Conservation (phyloP, 2,797 vertebrate genomes). For the Chrysocyon brachyurus region DNA sequence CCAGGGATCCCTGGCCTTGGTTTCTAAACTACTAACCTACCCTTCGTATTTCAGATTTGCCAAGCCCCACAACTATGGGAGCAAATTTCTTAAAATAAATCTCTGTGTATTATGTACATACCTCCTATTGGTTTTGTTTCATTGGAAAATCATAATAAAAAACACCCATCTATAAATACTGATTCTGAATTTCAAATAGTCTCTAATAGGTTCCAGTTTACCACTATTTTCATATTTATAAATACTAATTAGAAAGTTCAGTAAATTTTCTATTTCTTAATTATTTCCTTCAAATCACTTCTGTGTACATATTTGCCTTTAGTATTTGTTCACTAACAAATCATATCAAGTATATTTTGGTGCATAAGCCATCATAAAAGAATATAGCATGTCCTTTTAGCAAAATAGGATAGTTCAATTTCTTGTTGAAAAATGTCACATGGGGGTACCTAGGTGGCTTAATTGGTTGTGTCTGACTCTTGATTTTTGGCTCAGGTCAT, state of each 20-base stretch:
- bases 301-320: neutral
- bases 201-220: neutral
- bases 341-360: neutral
- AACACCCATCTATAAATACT: neutral
- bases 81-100: neutral
- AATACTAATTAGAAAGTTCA: neutral
- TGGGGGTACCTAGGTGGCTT: neutral
- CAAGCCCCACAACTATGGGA: neutral
- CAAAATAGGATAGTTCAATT: neutral
- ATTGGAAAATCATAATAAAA: neutral
- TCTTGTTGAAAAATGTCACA: neutral
- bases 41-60: neutral
- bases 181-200: neutral
- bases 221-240: slow-evolving; percentile 19
- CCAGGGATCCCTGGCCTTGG: neutral
- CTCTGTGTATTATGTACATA: neutral
- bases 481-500: neutral
- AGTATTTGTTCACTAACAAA: neutral
- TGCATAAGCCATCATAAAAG: neutral
- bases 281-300: slow-evolving; percentile 10
- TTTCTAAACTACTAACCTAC: neutral
- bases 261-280: neutral
- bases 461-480: neutral
- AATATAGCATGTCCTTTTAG: neutral
- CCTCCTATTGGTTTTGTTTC: neutral